Conservation (phyloP, 1,140 invertebrate species). For the Megalonaias nervosa region DNA sequence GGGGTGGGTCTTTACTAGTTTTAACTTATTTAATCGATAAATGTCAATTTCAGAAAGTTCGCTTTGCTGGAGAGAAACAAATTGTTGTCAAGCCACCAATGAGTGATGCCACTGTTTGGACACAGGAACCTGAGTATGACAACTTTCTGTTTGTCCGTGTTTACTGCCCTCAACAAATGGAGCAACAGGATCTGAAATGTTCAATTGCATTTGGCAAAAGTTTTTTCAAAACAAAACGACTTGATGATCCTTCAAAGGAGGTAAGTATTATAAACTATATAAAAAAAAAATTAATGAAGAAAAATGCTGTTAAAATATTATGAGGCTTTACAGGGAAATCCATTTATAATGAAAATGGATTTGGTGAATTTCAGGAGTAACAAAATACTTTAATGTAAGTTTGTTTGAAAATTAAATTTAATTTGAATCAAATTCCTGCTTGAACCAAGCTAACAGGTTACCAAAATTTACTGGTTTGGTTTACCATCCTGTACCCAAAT, state of each 20-base stretch:
- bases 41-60: conserved; percentile 54
- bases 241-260: conserved; percentile 43
- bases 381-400: too few relatives aligned
- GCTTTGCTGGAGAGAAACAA: conserved; percentile 49
- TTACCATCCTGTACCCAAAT: too few relatives aligned
- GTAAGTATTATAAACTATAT: neutral
- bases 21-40: neutral
- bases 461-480: too few relatives aligned
- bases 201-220: conserved; percentile 58
- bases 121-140: conserved; percentile 64
- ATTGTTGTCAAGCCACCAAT: conserved; percentile 49
- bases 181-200: conserved; percentile 58
- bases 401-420: too few relatives aligned
- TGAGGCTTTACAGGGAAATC: too few relatives aligned
- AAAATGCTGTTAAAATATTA: too few relatives aligned
- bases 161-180: conserved; percentile 60
- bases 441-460: too few relatives aligned
- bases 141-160: conserved; percentile 60
- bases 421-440: too few relatives aligned
- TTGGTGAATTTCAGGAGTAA: too few relatives aligned
- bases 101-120: conserved; percentile 54
- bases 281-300: too few relatives aligned
- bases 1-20: neutral
- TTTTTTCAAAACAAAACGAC: conserved; percentile 58
- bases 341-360: too few relatives aligned